Evolutionary conservation across 2,888 invertebrate species (phyloP).

Genomic region (Dione vanillae): DNA sequence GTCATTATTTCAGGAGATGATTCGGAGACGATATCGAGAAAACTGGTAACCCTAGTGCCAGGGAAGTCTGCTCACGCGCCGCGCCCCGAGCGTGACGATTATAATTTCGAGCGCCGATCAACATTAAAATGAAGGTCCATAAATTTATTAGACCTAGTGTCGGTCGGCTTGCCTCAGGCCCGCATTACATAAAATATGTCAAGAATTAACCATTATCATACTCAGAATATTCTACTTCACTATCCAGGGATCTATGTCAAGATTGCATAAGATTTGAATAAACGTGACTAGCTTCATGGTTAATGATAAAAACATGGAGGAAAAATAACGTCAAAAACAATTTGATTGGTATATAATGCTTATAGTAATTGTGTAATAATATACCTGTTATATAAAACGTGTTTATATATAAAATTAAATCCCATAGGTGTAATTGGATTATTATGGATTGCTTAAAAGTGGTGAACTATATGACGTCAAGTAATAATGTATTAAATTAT

Average conservation of each 20-base stretch:
- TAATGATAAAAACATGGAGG: slow-evolving; percentile 42
- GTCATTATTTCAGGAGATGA: slow-evolving; percentile 9
- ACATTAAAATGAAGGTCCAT: slow-evolving; percentile 82
- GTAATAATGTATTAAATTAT: background rate
- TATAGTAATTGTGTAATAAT: slow-evolving; percentile 42
- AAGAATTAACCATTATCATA: slow-evolving; percentile 82
- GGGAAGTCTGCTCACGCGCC: slow-evolving; percentile 55
- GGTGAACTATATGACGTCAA: slow-evolving; percentile 27
- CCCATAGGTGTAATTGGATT: slow-evolving; percentile 37
- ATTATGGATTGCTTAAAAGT: slow-evolving; percentile 40
- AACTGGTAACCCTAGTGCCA: slow-evolving; percentile 25
- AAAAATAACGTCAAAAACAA: slow-evolving; percentile 41
- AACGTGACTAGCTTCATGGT: slow-evolving; percentile 55
- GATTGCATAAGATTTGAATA: slow-evolving; percentile 57
- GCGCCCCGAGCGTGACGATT: slow-evolving; percentile 79
- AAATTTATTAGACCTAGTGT: slow-evolving; percentile 85
- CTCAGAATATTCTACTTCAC: slow-evolving; percentile 69
- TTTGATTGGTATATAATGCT: slow-evolving; percentile 42
- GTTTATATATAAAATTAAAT: slow-evolving; percentile 43
- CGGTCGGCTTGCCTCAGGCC: slow-evolving; percentile 75
- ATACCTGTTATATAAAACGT: slow-evolving; percentile 39
- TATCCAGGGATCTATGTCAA: slow-evolving; percentile 59
- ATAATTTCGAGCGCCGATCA: slow-evolving; percentile 83
- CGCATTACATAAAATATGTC: slow-evolving; percentile 83
- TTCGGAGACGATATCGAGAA: background rate